These are phyloP conservation scores for Leptonema lineaticorne DNA, from an alignment of 1,140 invertebrate genomes.

Conservation along the genomic window DNA sequence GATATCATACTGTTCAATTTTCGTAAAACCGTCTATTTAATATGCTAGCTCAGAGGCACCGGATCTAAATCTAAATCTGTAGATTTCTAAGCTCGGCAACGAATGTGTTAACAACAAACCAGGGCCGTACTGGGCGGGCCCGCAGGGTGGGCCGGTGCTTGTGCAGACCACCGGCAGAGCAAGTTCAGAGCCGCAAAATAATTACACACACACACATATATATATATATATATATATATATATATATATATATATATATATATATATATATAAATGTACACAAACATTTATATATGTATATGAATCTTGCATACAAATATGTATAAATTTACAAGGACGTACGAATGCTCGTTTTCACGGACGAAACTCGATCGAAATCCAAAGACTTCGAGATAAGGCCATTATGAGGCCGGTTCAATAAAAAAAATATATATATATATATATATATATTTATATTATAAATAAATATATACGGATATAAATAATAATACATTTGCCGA, in stretches of 20 bases:
- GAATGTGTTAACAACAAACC: constrained; percentile 17
- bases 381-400: background rate
- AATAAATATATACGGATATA: too few species aligned
- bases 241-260: background rate
- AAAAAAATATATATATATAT: too few species aligned
- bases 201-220: constrained; percentile 14
- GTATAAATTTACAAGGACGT: background rate
- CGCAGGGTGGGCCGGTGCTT: background rate
- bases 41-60: too few species aligned
- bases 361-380: background rate
- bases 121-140: constrained; percentile 18
- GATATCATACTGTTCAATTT: too few species aligned
- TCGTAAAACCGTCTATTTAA: too few species aligned
- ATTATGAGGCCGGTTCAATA: constrained; percentile 8
- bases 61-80: too few species aligned
- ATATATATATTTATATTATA: too few species aligned
- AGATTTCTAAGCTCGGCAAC: too few species aligned
- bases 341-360: background rate
- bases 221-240: background rate
- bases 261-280: too few species aligned
- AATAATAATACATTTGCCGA: too few species aligned
- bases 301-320: too few species aligned
- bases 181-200: constrained; percentile 21
- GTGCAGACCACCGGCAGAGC: constrained; percentile 28
- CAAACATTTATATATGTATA: too few species aligned